phyloP scores from a whole-genome alignment of 1,140 invertebrate genomes.

The Mya arenaria region DNA sequence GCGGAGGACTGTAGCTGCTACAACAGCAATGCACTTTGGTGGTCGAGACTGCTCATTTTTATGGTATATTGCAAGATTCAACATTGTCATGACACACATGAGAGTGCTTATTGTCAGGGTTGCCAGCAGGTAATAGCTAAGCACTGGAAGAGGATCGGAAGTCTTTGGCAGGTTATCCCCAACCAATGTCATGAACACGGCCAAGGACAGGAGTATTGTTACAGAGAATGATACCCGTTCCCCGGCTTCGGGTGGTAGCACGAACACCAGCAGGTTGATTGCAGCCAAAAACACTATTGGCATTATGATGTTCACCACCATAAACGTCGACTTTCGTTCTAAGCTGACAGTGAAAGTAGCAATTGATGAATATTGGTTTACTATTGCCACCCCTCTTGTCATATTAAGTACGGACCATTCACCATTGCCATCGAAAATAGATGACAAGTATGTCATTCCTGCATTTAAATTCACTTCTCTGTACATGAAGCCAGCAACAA shows the following conservation, averaged over 20 bases:
- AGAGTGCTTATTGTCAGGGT: not conserved
- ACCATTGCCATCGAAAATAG: not conserved
- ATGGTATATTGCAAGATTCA: too few relatives aligned
- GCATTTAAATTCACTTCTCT: not conserved
- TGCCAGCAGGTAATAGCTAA: constrained; percentile 7
- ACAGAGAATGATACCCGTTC: constrained; percentile 21
- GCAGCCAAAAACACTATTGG: constrained; percentile 67
- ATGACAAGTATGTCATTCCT: not conserved
- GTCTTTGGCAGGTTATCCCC: constrained; percentile 30
- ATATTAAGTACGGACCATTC: not conserved
- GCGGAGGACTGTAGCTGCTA: too few relatives aligned
- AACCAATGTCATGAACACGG: constrained; percentile 17
- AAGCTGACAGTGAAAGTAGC: constrained; percentile 64
- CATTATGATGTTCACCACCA: constrained; percentile 83
- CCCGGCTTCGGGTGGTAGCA: constrained; percentile 8
- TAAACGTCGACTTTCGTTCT: constrained; percentile 73
- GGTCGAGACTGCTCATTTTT: too few relatives aligned
- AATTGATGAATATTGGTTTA: not conserved
- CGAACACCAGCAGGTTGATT: not conserved
- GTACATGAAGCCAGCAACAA: not conserved
- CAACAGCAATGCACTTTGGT: too few relatives aligned
- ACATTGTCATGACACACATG: not conserved
- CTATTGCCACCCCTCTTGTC: not conserved
- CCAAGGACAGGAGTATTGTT: constrained; percentile 19
- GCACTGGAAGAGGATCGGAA: constrained; percentile 9